Conservation (phyloP, 2,888 invertebrate genomes). For the Tromatobia lineatoria region DNA sequence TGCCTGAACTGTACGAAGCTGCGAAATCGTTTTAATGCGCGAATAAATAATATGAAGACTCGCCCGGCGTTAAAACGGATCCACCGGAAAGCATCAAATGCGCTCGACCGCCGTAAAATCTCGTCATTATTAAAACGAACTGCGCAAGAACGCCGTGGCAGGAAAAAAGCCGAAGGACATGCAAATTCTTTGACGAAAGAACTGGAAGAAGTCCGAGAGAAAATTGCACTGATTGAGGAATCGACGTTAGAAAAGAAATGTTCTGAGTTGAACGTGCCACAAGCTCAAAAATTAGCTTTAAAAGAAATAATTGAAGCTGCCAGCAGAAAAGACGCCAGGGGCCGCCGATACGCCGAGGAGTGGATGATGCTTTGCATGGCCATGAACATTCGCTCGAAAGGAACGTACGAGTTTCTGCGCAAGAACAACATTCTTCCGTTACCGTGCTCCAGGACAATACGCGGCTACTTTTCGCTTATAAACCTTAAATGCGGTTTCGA, state of each 20-base stretch:
- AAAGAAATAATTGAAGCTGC: constrained; percentile 4
- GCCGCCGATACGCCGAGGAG: no score
- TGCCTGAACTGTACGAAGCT: constrained; percentile 37
- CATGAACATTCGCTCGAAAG: no score
- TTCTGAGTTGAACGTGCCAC: neutral
- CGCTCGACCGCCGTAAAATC: constrained; percentile 12
- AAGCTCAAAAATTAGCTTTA: neutral
- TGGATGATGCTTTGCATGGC: no score
- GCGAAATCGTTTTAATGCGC: neutral
- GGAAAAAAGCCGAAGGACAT: constrained; percentile 11
- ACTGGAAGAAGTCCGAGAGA: constrained; percentile 4
- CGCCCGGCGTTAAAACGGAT: neutral
- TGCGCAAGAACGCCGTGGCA: constrained; percentile 6
- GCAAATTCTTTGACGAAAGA: neutral
- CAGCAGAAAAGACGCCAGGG: neutral
- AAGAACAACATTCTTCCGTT: constrained; percentile 51
- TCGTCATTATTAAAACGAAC: constrained; percentile 12
- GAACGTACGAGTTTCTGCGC: no score
- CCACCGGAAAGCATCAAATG: constrained; percentile 2
- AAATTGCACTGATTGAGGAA: constrained; percentile 4
- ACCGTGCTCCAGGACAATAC: constrained; percentile 47
- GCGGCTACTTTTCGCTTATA: constrained; percentile 49
- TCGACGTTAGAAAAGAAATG: constrained; percentile 10
- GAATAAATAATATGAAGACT: neutral
- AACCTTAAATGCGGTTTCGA: constrained; percentile 58